phyloP scores from a whole-genome alignment of 2,888 invertebrate species.

The Mythimna vitellina region DNA sequence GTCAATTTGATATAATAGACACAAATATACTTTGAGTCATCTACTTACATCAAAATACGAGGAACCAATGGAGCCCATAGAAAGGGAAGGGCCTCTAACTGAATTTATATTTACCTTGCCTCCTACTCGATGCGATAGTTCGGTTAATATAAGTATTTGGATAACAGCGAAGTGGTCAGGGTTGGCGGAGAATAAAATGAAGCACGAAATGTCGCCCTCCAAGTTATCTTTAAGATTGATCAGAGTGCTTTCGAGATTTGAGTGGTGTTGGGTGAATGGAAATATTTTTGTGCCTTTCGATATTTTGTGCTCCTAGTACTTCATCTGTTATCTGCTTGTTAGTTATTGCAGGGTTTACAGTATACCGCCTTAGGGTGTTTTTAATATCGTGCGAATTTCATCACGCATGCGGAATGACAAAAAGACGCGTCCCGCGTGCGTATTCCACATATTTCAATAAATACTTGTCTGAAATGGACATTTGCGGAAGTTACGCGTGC shows the following conservation, averaged over 20 bases:
- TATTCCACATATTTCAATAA: too few species aligned
- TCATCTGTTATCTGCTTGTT: background rate
- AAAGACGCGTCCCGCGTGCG: too few species aligned
- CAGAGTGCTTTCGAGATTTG: slow-evolving; percentile 28
- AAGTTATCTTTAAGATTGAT: slow-evolving; percentile 34
- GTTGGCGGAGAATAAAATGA: slow-evolving; percentile 42
- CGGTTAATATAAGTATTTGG: slow-evolving; percentile 63
- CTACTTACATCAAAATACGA: slow-evolving; percentile 42
- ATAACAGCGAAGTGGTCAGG: slow-evolving; percentile 46
- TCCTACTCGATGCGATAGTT: slow-evolving; percentile 60
- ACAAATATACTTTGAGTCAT: slow-evolving; percentile 28
- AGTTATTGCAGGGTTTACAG: background rate
- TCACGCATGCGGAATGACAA: too few species aligned
- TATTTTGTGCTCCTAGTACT: slow-evolving; percentile 3
- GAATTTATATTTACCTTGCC: slow-evolving; percentile 66
- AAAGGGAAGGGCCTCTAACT: slow-evolving; percentile 48
- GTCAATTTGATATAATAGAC: slow-evolving; percentile 22
- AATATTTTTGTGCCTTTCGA: slow-evolving; percentile 15
- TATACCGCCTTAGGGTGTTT: background rate
- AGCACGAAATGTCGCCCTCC: slow-evolving; percentile 24
- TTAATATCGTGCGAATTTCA: too few species aligned
- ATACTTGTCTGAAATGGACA: too few species aligned
- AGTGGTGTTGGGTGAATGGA: slow-evolving; percentile 18
- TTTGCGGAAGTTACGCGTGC: too few species aligned
- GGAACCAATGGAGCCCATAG: slow-evolving; percentile 40